Percentiles rank a stretch among this genome's conserved stretches.
These are phyloP conservation scores for Trichechus manatus DNA, from an alignment of 2,113 vertebrate species.

Conservation along the genomic window DNA sequence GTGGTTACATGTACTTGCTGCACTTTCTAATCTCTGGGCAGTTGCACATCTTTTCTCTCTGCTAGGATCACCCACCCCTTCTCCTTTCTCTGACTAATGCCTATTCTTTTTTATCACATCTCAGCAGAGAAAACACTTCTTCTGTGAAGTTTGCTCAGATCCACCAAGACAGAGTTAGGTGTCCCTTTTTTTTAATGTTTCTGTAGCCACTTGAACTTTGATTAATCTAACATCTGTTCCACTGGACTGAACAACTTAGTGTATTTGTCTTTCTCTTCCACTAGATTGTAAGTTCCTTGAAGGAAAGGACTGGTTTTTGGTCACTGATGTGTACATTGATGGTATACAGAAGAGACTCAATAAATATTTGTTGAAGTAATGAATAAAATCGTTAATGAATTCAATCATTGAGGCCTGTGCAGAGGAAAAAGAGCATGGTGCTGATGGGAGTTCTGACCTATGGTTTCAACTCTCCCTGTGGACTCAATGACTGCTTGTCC, in stretches of 20 bases:
- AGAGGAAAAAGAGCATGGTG: neutral
- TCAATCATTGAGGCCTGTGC: neutral
- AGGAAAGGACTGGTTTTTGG: neutral
- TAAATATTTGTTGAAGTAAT: conserved; percentile 14
- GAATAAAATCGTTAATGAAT: neutral
- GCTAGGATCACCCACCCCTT: neutral
- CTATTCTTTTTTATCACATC: neutral
- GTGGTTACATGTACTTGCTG: neutral
- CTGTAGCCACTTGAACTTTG: neutral
- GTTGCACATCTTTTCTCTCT: neutral
- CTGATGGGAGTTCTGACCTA: neutral
- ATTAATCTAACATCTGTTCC: neutral
- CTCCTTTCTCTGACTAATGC: neutral
- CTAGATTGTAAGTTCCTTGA: neutral
- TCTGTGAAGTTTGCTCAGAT: neutral
- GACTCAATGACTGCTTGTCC: neutral
- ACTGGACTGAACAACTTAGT: neutral
- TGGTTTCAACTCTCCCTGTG: neutral
- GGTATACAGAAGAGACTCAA: neutral
- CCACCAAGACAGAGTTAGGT: neutral
- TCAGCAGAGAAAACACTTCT: neutral
- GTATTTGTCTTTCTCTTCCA: neutral
- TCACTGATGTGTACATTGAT: neutral
- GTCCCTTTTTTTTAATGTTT: neutral
- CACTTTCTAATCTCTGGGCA: neutral